Conservation (phyloP, 1,140 invertebrate genomes). For the Drosophila ogumai region DNA sequence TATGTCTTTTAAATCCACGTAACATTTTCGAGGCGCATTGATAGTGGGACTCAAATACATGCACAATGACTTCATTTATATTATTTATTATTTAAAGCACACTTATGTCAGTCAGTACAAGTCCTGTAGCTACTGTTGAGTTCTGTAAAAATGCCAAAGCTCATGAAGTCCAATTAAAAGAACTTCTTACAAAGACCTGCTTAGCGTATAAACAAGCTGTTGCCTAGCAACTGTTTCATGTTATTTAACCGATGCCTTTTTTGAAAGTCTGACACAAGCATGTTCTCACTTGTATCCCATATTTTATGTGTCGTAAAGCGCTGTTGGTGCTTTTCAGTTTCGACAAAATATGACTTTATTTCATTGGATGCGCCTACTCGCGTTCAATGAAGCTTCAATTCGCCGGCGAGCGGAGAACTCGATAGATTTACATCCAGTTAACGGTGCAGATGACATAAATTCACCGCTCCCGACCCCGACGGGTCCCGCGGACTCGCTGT, state of each 20-base stretch:
- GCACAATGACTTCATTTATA: no score
- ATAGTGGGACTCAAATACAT: not conserved
- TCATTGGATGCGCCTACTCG: conserved; percentile 45
- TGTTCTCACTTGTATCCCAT: not conserved
- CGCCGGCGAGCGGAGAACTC: conserved; percentile 22
- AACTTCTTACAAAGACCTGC: conserved; percentile 1
- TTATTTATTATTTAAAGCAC: not conserved
- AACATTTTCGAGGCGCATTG: not conserved
- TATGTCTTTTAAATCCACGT: no score
- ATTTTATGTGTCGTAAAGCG: conserved; percentile 23
- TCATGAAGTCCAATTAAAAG: not conserved
- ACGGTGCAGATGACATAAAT: conserved; percentile 75
- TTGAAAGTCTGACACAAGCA: conserved; percentile 16
- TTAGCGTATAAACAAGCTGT: conserved; percentile 16
- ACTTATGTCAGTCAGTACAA: not conserved
- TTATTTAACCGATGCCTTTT: conserved; percentile 13
- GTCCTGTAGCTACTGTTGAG: not conserved
- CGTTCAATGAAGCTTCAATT: conserved; percentile 33
- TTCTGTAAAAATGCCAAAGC: not conserved
- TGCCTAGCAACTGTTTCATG: conserved; percentile 26
- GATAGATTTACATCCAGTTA: conserved; percentile 62
- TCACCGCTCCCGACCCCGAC: conserved; percentile 26
- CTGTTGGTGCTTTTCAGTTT: conserved; percentile 35
- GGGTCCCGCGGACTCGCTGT: conserved; percentile 44
- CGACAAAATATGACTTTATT: conserved; percentile 72